These are phyloP conservation scores for Lepidocyrtoides sp. DNA, from an alignment of 2,888 invertebrate species.

Conservation along the genomic window DNA sequence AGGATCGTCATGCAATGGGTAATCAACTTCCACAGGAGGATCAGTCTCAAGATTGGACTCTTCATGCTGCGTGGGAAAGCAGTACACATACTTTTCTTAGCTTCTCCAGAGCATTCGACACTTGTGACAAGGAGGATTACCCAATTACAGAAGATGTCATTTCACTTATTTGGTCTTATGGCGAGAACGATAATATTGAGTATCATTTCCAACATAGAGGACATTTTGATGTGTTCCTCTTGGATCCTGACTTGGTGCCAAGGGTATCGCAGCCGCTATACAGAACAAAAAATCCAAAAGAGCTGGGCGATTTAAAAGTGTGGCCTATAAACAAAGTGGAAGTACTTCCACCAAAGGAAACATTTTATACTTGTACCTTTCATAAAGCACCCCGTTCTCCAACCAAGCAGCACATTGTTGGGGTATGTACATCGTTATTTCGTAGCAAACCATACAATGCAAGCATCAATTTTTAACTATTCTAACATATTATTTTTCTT, in stretches of 20 bases:
- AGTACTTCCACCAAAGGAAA: slow-evolving; percentile 59
- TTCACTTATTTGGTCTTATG: slow-evolving; percentile 67
- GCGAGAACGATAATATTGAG: slow-evolving; percentile 55
- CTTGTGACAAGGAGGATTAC: slow-evolving; percentile 66
- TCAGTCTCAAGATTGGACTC: slow-evolving; percentile 56
- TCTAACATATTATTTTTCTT: not conserved
- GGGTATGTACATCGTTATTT: slow-evolving; percentile 59
- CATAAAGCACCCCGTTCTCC: slow-evolving; percentile 55
- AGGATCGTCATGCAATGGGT: slow-evolving; percentile 62
- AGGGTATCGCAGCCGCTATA: slow-evolving; percentile 37
- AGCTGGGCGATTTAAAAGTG: slow-evolving; percentile 54
- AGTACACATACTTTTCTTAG: slow-evolving; percentile 48
- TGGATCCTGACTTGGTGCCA: slow-evolving; percentile 66
- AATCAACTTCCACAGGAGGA: slow-evolving; percentile 51
- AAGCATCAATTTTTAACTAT: not conserved
- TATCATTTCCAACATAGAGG: slow-evolving; percentile 73
- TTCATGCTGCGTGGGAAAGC: slow-evolving; percentile 41
- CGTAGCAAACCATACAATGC: not conserved
- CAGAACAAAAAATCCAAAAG: slow-evolving; percentile 42
- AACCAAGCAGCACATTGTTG: slow-evolving; percentile 69
- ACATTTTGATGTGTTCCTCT: slow-evolving; percentile 37
- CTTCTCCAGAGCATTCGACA: slow-evolving; percentile 63
- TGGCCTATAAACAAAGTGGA: slow-evolving; percentile 52
- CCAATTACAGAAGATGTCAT: slow-evolving; percentile 47
- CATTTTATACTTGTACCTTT: slow-evolving; percentile 65